Percentiles rank a stretch among this genome's conserved stretches.
Evolutionary conservation across 92 coral and sea anemone species (phyloP).

Genomic region (Porites evermanni): DNA sequence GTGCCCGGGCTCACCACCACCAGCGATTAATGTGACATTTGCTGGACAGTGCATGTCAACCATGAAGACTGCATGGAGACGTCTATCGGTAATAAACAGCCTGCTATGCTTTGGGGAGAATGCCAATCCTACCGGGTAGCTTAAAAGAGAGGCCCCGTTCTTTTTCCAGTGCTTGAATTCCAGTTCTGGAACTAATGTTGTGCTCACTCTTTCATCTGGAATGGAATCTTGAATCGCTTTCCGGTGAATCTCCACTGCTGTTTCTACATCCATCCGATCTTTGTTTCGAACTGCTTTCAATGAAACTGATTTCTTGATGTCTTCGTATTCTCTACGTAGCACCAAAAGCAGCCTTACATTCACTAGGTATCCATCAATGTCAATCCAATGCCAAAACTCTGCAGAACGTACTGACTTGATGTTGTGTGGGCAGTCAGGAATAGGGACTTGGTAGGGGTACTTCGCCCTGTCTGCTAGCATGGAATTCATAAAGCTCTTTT

Average conservation of each 20-base stretch:
- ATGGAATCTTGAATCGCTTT: background rate
- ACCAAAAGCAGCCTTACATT: too few relatives aligned
- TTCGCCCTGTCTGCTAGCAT: conserved; percentile 56
- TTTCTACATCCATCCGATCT: too few relatives aligned
- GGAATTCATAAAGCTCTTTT: conserved; percentile 66
- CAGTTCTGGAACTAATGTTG: conserved; percentile 46
- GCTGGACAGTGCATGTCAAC: conserved; percentile 69
- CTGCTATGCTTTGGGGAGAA: conserved; percentile 60
- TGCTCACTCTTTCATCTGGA: conserved; percentile 15
- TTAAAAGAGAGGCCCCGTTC: conserved; percentile 19
- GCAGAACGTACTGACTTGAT: too few relatives aligned
- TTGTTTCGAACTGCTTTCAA: too few relatives aligned
- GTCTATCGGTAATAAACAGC: conserved; percentile 61
- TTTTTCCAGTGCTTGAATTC: conserved; percentile 61
- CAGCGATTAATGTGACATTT: conserved; percentile 59
- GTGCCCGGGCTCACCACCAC: conserved; percentile 64
- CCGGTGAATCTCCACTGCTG: too few relatives aligned
- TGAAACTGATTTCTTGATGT: too few relatives aligned
- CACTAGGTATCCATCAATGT: too few relatives aligned
- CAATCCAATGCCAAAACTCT: too few relatives aligned
- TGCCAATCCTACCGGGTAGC: conserved; percentile 47
- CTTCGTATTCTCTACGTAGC: too few relatives aligned
- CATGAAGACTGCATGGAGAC: conserved; percentile 53
- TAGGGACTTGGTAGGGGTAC: conserved; percentile 64
- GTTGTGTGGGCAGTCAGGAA: conserved; percentile 43